Base-by-base conservation (phyloP, 2,113 vertebrate species). In the Coturnix japonica region DNA sequence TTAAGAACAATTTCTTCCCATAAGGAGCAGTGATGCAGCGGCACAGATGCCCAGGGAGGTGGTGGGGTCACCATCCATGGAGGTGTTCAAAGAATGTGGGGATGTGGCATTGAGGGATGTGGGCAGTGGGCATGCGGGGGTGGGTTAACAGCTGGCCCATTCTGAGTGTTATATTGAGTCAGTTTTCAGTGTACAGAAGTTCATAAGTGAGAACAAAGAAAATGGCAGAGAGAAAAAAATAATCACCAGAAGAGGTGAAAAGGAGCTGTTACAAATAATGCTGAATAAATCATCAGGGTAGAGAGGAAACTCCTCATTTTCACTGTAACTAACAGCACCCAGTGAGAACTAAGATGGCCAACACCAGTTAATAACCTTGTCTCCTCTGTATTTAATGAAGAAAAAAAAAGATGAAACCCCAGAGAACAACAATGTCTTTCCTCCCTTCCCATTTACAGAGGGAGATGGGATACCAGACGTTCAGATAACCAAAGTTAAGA, bases 371-470 rank as follows among this genome's bases (percentile, higher is more conserved):
- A 44, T 31, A 28, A 44, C 13, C 28, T 63, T 19, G 28, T 39
- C 63, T 44, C 28, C 28, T 65, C 28, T 43, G 21, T 22, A 65
- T 44, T 44, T 44, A 31, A 3, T 1, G 20, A 7, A 60, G 12
- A 11, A 51, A 25, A 25, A 7, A 25, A 2, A 0, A 13, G 41
- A 17, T 6, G 46, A 14, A 11, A 4, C 72, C 49, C 7, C 43
- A 8, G 76, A 13, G 76, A 30, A 43, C 30, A 35, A 2, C 20
- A 53, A 9, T 2, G 0, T 0, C 46, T 17, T n/a, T 44, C 47
- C 59, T 22, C 53, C 3, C 35, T 14, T 39, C 22, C 16, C 43
- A 7, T 44, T 22, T 4, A 35, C 53, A 39, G 53, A 44, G 43
- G 57, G 30, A 54, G 39, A 10, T 2, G 47, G 64, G 67, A 19